These are phyloP conservation scores for Corythoichthys haematopterus DNA, from an alignment of 2,113 vertebrate species.

Conservation along the genomic window DNA sequence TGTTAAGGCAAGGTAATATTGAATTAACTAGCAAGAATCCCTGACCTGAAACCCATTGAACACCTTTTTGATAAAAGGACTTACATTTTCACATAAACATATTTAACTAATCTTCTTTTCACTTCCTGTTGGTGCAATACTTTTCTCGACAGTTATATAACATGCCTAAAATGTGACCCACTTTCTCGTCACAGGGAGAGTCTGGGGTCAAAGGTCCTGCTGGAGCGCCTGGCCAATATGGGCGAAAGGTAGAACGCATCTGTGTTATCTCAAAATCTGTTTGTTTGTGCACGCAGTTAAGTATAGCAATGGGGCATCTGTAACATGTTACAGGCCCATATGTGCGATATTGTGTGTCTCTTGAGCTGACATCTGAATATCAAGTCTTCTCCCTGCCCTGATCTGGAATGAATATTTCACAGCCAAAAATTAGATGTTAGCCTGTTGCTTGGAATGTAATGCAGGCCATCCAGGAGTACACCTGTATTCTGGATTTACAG, in stretches of 20 bases:
- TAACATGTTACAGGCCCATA: neutral
- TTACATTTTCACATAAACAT: neutral
- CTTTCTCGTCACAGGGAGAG: conserved; percentile 74
- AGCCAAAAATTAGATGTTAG: conserved; percentile 30
- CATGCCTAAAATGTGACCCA: neutral
- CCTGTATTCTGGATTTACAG: conserved; percentile 34
- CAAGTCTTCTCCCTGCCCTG: neutral
- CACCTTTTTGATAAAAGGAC: neutral
- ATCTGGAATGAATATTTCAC: neutral
- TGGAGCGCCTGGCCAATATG: conserved; percentile 79
- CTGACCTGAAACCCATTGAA: neutral
- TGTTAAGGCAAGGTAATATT: too few relatives aligned
- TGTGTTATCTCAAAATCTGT: conserved; percentile 2
- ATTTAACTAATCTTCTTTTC: neutral
- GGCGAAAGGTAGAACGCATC: conserved; percentile 81
- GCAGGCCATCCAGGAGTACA: conserved; percentile 38
- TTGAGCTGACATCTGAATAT: neutral
- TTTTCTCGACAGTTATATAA: too few relatives aligned
- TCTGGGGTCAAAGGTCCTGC: conserved; percentile 75
- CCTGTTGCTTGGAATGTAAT: conserved; percentile 54
- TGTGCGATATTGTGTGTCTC: conserved; percentile 2
- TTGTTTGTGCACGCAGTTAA: conserved; percentile 11
- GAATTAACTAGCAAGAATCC: too few relatives aligned
- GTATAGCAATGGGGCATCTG: neutral
- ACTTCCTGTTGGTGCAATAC: neutral